phyloP scores from a whole-genome alignment of 2,888 invertebrate genomes.

The Desoria tigrina region DNA sequence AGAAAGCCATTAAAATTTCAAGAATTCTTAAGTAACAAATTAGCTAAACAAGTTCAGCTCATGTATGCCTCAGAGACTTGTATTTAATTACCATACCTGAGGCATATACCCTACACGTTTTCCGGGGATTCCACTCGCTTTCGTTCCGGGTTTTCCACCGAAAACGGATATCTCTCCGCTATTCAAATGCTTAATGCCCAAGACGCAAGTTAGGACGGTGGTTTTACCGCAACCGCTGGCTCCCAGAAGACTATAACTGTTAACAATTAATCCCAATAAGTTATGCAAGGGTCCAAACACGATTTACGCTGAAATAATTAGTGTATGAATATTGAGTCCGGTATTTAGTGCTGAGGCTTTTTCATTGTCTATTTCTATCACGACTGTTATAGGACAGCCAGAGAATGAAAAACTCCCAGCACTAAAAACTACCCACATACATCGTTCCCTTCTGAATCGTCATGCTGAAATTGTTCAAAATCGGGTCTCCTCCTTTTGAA shows the following conservation, averaged over 20 bases:
- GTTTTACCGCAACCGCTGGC: conserved; percentile 90
- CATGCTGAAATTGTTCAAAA: conserved; percentile 29
- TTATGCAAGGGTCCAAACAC: too few relatives aligned
- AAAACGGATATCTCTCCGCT: conserved; percentile 55
- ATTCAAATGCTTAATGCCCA: conserved; percentile 80
- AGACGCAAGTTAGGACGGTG: conserved; percentile 85
- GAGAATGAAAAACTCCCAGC: too few relatives aligned
- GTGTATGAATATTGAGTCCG: not conserved
- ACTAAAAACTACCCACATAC: conserved; percentile 7
- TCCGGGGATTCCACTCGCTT: conserved; percentile 86
- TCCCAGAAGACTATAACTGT: conserved; percentile 87
- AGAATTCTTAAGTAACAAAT: too few relatives aligned
- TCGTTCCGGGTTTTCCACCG: not conserved
- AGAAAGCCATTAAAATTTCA: too few relatives aligned
- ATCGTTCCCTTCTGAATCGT: conserved; percentile 31
- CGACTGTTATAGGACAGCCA: too few relatives aligned
- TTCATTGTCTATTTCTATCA: too few relatives aligned
- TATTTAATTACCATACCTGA: too few relatives aligned
- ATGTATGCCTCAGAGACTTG: too few relatives aligned
- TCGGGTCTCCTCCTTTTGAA: conserved; percentile 13
- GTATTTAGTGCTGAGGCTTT: too few relatives aligned
- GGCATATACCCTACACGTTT: conserved; percentile 57
- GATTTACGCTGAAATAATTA: too few relatives aligned
- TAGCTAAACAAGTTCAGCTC: too few relatives aligned
- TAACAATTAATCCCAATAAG: too few relatives aligned